phyloP scores from a whole-genome alignment of 2,888 invertebrate species.

The Chymomyza procnemis region DNA sequence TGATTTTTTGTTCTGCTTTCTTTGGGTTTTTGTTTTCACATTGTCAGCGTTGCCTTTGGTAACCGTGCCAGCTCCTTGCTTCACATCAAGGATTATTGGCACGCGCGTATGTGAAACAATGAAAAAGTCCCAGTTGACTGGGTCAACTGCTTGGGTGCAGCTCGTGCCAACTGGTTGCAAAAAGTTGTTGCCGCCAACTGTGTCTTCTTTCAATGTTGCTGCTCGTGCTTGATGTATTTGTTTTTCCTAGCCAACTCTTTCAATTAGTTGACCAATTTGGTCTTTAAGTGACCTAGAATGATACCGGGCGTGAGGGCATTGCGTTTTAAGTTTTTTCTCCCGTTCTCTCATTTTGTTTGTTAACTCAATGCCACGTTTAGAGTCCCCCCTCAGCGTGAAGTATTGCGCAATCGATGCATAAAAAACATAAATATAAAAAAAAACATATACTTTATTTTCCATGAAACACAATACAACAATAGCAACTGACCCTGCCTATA shows the following conservation, averaged over 20 bases:
- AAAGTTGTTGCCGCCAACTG: not conserved
- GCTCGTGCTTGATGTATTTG: not conserved
- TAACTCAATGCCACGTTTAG: slow-evolving; percentile 47
- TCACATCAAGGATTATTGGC: slow-evolving; percentile 1
- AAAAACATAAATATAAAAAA: too few species aligned
- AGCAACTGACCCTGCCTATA: too few species aligned
- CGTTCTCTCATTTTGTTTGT: slow-evolving; percentile 16
- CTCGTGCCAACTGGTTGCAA: too few species aligned
- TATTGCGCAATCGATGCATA: too few species aligned
- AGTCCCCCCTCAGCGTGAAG: not conserved
- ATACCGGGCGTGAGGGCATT: slow-evolving; percentile 24
- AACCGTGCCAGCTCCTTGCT: not conserved
- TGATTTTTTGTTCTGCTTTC: not conserved
- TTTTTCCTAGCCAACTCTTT: not conserved
- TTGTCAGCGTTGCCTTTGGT: not conserved
- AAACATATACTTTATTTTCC: too few species aligned
- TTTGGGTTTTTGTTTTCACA: not conserved
- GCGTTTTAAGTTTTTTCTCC: not conserved
- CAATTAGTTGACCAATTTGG: slow-evolving; percentile 10
- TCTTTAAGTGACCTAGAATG: slow-evolving; percentile 47
- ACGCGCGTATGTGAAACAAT: not conserved
- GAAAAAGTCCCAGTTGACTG: not conserved
- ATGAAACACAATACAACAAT: too few species aligned
- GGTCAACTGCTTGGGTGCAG: too few species aligned
- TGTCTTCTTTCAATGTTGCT: not conserved